These are phyloP conservation scores for Caenorhabditis tropicalis DNA, from an alignment of 1,140 invertebrate species.

Conservation along the genomic window DNA sequence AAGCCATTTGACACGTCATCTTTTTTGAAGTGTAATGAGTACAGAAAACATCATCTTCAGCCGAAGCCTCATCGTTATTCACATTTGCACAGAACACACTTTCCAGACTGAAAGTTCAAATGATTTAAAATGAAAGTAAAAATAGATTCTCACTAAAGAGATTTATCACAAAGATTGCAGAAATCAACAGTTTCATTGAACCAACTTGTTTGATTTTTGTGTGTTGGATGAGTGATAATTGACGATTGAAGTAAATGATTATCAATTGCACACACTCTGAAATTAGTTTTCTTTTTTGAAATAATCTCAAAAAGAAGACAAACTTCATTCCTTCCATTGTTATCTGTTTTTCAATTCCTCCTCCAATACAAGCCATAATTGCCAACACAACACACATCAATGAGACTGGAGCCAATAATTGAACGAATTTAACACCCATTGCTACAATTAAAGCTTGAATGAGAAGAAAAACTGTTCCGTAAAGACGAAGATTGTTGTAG, in stretches of 20 bases:
- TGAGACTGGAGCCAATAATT: slow-evolving; percentile 69
- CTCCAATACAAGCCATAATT: slow-evolving; percentile 69
- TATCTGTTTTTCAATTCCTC: slow-evolving; percentile 70
- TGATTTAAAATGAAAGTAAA: background rate
- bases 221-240: slow-evolving; percentile 17
- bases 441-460: slow-evolving; percentile 70
- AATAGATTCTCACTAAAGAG: slow-evolving; percentile 18
- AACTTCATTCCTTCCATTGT: slow-evolving; percentile 68
- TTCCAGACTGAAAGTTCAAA: slow-evolving; percentile 58
- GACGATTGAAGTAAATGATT: slow-evolving; percentile 62
- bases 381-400: slow-evolving; percentile 69
- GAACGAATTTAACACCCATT: slow-evolving; percentile 71
- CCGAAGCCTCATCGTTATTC: slow-evolving; percentile 21
- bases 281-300: slow-evolving; percentile 9
- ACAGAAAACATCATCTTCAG: slow-evolving; percentile 57
- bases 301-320: background rate
- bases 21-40: slow-evolving; percentile 52
- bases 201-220: slow-evolving; percentile 38
- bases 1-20: slow-evolving; percentile 12
- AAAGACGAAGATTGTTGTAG: slow-evolving; percentile 70
- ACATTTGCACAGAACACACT: slow-evolving; percentile 64
- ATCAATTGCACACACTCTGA: slow-evolving; percentile 69
- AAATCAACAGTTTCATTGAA: slow-evolving; percentile 58
- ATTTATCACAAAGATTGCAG: slow-evolving; percentile 66
- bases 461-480: slow-evolving; percentile 67